Evolutionary conservation across 2,888 invertebrate species (phyloP).

Genomic region (Atethmia centrago): DNA sequence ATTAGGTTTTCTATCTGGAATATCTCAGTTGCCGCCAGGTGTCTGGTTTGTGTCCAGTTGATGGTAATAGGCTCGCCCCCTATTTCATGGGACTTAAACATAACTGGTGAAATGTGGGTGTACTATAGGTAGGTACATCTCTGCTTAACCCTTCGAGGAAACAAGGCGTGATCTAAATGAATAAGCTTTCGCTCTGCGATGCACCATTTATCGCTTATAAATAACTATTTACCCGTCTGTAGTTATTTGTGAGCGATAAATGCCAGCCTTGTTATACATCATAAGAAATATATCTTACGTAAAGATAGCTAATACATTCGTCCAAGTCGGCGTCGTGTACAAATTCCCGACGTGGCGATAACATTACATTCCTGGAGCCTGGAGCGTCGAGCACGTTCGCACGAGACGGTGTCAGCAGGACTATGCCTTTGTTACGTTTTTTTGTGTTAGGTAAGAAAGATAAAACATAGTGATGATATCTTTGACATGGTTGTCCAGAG

Average conservation of each 20-base stretch:
- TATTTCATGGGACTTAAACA: no score
- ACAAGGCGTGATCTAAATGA: not conserved
- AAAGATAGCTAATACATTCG: not conserved
- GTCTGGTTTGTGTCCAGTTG: no score
- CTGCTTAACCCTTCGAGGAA: no score
- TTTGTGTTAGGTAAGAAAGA: not conserved
- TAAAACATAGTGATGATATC: not conserved
- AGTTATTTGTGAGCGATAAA: no score
- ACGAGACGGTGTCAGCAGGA: not conserved
- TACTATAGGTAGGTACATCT: no score
- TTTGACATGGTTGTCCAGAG: not conserved
- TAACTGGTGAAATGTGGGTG: no score
- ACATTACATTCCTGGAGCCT: conserved; percentile 51
- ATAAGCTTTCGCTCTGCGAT: not conserved
- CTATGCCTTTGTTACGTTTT: conserved; percentile 12
- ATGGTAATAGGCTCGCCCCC: no score
- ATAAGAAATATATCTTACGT: no score
- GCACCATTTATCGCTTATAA: not conserved
- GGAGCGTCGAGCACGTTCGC: conserved; percentile 11
- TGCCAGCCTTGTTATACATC: no score
- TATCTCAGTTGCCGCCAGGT: no score
- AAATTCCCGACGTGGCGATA: conserved; percentile 31
- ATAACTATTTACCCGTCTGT: no score
- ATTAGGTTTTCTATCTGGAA: no score
- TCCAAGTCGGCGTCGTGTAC: not conserved